Base-by-base conservation (phyloP, 2,797 vertebrate genomes). In the Brotula barbata region DNA sequence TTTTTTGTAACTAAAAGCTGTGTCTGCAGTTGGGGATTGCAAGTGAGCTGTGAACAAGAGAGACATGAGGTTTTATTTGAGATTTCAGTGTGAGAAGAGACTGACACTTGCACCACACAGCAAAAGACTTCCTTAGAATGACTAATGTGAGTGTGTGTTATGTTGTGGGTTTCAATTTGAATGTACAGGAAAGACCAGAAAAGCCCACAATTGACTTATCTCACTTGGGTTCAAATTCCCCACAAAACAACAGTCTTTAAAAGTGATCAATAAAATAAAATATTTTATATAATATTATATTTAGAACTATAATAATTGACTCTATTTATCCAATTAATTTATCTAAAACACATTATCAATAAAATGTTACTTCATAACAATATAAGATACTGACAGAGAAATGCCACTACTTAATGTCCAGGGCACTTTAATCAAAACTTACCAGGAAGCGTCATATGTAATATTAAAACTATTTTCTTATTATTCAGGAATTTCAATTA, bases 121-220 rank as follows among this genome's bases (percentile, higher is more conserved):
- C 53, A 37, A 33, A 69, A 59, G 64, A 89, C 83, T 87, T 90
- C 89, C 88, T 88, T 45, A 66, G 20, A 57, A 57, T 44, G 81
- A 65, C 54, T 41, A 54, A 33, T 20, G 56, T 68, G 56, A 40
- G 52, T 73, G 25, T 59, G 25, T 20, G 58, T 68, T 52, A 39
- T 6, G 48, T 6, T 46, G 33, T 13, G 31, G 1, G 3, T 73
- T 57, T 68, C 36, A 46, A 16, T 22, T 36, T 49, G 37, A 73
- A 44, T 57, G 19, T 45, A 68, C 58, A 84, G 75, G 75, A 86
- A 78, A 64, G 53, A 17, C 11, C 33, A 48, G 7, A 14, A 51
- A 17, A 31, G 12, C n/a, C n/a, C n/a, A n/a, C n/a, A n/a, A n/a
- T n/a, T n/a, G n/a, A n/a, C n/a, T n/a, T n/a, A n/a, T n/a, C n/a